Conservation (phyloP, 2,797 vertebrate genomes). For the Vireo griseus region DNA sequence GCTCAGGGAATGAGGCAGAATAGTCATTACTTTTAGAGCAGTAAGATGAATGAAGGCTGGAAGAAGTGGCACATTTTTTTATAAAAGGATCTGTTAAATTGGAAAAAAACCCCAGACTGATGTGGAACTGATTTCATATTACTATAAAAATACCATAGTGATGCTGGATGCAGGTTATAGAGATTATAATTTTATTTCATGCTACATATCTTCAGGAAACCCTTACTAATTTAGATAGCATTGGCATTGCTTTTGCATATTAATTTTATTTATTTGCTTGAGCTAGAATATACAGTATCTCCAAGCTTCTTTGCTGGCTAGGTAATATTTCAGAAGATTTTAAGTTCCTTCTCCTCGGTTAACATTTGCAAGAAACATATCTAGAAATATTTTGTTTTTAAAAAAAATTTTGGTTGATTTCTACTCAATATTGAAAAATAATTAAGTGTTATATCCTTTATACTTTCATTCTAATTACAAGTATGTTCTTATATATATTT, state of each 20-base stretch:
- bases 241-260: background rate
- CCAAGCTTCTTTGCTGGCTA: background rate
- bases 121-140: background rate
- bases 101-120: background rate
- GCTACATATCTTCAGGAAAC: background rate
- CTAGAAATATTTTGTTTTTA: background rate
- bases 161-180: background rate
- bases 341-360: background rate
- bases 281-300: background rate
- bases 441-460: background rate
- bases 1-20: background rate
- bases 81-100: background rate
- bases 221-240: background rate
- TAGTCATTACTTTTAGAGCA: background rate
- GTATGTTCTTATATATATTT: background rate
- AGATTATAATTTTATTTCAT: background rate
- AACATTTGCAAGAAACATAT: background rate
- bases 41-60: background rate
- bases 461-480: background rate
- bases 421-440: background rate
- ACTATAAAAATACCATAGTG: background rate
- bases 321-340: background rate
- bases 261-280: background rate
- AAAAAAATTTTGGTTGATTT: background rate
- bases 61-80: background rate